Evolutionary conservation across 2,797 vertebrate genomes (phyloP).

Genomic region (Rhynchotus rufescens): DNA sequence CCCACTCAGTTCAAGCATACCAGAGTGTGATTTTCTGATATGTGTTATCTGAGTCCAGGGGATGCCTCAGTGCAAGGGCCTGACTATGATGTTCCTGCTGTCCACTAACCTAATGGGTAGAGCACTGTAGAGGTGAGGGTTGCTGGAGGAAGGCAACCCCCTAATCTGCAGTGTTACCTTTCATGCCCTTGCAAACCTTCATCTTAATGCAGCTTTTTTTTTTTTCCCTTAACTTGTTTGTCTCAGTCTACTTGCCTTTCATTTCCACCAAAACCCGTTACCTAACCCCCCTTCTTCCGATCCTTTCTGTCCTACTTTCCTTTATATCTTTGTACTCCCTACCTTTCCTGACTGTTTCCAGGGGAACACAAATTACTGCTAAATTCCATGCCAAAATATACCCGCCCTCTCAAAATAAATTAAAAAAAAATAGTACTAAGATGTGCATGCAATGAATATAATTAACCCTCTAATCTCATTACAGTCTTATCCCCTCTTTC

Average conservation of each 20-base stretch:
- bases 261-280: background rate
- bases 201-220: background rate
- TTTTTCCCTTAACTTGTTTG: background rate
- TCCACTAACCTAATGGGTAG: rapidly evolving
- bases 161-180: rapidly evolving
- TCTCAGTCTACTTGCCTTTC: background rate
- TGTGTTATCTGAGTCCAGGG: rapidly evolving
- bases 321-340: background rate
- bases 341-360: background rate
- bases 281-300: background rate
- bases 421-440: background rate
- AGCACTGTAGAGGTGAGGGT: background rate
- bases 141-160: background rate
- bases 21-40: background rate
- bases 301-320: background rate
- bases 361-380: background rate
- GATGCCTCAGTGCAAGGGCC: background rate
- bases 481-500: background rate
- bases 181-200: background rate
- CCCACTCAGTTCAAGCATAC: background rate
- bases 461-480: background rate
- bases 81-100: background rate
- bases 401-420: background rate
- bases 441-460: background rate
- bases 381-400: background rate